phyloP scores from a whole-genome alignment of 2,888 invertebrate genomes.

The Cenopis cana region DNA sequence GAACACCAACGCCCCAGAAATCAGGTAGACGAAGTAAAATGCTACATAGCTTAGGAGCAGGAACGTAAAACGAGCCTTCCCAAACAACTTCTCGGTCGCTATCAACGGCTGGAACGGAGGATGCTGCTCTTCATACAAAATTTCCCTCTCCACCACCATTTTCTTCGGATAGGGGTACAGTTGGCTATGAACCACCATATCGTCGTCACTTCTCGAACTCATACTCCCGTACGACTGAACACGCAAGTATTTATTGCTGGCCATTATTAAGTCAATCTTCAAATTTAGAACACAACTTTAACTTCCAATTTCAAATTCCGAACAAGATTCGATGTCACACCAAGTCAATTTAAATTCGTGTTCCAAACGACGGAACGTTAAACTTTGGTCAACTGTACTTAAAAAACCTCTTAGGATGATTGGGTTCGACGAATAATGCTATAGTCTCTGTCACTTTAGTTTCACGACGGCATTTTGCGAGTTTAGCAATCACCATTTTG shows the following conservation, averaged over 20 bases:
- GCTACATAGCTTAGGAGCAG: slow-evolving; percentile 82
- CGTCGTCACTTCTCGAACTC: slow-evolving; percentile 75
- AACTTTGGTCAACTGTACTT: slow-evolving; percentile 81
- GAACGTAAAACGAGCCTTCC: slow-evolving; percentile 82
- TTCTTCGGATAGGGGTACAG: slow-evolving; percentile 76
- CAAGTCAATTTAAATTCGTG: slow-evolving; percentile 59
- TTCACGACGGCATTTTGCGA: slow-evolving; percentile 69
- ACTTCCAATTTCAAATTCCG: slow-evolving; percentile 43
- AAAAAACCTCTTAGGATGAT: slow-evolving; percentile 80
- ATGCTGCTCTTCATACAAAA: slow-evolving; percentile 77
- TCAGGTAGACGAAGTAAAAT: slow-evolving; percentile 86
- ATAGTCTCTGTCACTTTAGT: slow-evolving; percentile 71
- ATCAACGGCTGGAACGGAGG: slow-evolving; percentile 77
- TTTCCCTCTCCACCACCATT: slow-evolving; percentile 72
- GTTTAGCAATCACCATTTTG: slow-evolving; percentile 77
- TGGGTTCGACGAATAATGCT: slow-evolving; percentile 76
- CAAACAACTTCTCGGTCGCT: slow-evolving; percentile 76
- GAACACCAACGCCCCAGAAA: slow-evolving; percentile 88
- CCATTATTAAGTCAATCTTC: slow-evolving; percentile 56
- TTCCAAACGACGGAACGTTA: slow-evolving; percentile 63
- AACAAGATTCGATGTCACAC: slow-evolving; percentile 45
- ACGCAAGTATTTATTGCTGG: slow-evolving; percentile 65
- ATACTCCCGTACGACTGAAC: slow-evolving; percentile 80
- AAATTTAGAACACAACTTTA: slow-evolving; percentile 44
- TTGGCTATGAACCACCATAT: slow-evolving; percentile 80